A percentile compares a stretch with the other conserved stretches of the same genome.
These are phyloP conservation scores for Oxyruncus cristatus DNA, from an alignment of 2,113 vertebrate genomes.

Conservation along the genomic window DNA sequence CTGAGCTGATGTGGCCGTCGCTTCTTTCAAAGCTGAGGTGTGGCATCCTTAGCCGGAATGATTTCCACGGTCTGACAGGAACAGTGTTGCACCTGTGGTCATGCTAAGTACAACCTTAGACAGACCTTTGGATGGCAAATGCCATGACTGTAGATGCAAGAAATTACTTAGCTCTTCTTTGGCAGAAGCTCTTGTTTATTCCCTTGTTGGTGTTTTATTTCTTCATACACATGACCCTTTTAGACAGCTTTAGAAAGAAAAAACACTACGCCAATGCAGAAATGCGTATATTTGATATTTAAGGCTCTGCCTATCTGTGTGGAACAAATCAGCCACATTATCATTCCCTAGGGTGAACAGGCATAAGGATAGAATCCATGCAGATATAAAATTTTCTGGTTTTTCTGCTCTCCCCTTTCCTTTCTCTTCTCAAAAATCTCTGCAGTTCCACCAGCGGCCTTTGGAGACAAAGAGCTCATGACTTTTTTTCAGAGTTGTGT, in stretches of 20 bases:
- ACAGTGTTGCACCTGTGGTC: background rate
- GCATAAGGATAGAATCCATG: background rate
- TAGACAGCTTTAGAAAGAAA: background rate
- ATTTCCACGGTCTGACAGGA: background rate
- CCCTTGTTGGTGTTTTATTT: background rate
- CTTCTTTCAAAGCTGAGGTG: background rate
- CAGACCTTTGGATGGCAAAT: background rate
- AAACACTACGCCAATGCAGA: background rate
- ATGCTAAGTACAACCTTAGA: background rate
- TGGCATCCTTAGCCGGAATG: background rate
- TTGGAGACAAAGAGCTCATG: background rate
- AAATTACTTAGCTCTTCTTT: background rate
- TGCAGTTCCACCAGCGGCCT: background rate
- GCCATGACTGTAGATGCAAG: background rate
- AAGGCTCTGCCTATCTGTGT: background rate
- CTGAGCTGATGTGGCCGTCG: fast-evolving
- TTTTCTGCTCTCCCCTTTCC: background rate
- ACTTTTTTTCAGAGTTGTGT: background rate
- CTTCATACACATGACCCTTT: background rate
- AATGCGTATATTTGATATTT: background rate
- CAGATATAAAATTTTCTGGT: fast-evolving
- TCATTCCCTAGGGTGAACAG: background rate
- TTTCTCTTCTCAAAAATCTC: background rate
- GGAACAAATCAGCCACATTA: constrained; percentile 8
- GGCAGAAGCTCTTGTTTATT: background rate